phyloP scores from a whole-genome alignment of 2,797 vertebrate species.

The Chlorospingus flavigularis region DNA sequence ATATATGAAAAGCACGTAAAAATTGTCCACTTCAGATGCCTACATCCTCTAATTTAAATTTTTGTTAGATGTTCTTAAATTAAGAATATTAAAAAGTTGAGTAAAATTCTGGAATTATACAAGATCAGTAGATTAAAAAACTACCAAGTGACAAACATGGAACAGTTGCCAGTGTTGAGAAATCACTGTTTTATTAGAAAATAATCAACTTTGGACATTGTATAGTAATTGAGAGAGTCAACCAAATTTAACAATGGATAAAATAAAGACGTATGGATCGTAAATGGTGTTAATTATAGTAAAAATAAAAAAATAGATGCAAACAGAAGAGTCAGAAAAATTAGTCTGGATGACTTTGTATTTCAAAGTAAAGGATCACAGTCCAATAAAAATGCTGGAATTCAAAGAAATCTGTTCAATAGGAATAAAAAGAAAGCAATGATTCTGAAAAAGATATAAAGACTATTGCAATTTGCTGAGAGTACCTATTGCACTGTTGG shows the following conservation, averaged over 20 bases:
- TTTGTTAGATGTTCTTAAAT: neutral
- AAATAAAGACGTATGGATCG: neutral
- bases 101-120: neutral
- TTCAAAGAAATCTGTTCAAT: neutral
- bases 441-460: neutral
- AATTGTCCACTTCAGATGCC: neutral
- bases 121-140: neutral
- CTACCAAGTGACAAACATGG: neutral
- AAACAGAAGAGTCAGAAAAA: neutral
- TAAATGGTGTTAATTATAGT: neutral
- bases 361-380: neutral
- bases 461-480: neutral
- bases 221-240: neutral
- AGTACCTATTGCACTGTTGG: neutral
- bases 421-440: neutral
- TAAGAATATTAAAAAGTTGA: neutral
- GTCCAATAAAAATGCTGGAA: neutral
- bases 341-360: neutral
- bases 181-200: neutral
- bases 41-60: neutral
- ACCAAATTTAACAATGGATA: neutral
- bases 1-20: neutral
- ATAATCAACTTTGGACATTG: neutral
- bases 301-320: neutral
- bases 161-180: neutral